Base-by-base conservation (phyloP, 2,888 invertebrate genomes). In the Cephus rjabovi region DNA sequence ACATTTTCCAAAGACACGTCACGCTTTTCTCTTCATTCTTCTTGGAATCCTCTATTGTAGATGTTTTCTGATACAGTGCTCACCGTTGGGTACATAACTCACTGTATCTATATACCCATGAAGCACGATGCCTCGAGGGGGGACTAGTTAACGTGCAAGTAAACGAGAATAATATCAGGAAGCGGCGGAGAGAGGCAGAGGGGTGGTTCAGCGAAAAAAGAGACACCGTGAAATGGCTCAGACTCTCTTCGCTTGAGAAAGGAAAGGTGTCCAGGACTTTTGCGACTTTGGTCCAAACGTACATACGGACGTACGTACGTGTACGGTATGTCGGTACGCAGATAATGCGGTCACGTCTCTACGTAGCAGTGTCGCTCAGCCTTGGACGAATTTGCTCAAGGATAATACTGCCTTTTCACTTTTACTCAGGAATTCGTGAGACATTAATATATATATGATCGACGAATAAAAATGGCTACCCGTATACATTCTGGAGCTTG, bases 331-430 rank as follows among this genome's bases (percentile, higher is more conserved):
- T 56, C 56, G 40, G 40, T 40, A 40, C 40, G 40, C 15, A 15
- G 15, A 15, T 15, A 40, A 40, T 40, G 15, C 40, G 40, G 40
- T 15, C 15, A 40, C 9, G 56, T 56, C 23, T 56, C 23, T 9
- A 9, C 56, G 9, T 56, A 23, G 2, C 15, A 56, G 56, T 56
- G 56, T 56, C 56, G 56, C 40, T 56, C 79, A 80, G 81, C 83
- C 83, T 84, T 83, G 83, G 78, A 79, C 83, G 82, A 81, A 77
- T 83, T 82, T 81, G 75, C 74, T 68, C 82, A 81, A 83, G 81
- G 82, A 78, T 80, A 78, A 11, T 30, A 9, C 9, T 23, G 71
- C 4, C 30, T 71, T 71, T 71, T 71, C 71, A 71, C 71, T 71
- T 71, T 71, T 71, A 71, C 71, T 34, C 23, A 71, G 71, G 33